These are phyloP conservation scores for Danio aesculapii DNA, from an alignment of 2,797 vertebrate species.

Conservation along the genomic window DNA sequence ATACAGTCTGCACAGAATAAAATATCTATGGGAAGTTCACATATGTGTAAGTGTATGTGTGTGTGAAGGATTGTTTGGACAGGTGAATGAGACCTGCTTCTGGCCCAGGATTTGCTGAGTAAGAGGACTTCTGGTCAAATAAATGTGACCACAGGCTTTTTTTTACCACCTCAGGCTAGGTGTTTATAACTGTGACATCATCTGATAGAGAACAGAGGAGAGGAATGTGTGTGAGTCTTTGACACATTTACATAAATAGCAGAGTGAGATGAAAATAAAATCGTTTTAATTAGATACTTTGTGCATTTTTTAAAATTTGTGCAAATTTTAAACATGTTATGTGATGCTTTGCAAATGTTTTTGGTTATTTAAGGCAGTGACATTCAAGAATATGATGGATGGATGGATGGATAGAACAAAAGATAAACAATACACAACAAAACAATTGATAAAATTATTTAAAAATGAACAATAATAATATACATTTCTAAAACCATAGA, in stretches of 20 bases:
- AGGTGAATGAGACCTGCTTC: conserved; percentile 49
- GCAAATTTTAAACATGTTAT: no score
- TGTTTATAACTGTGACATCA: conserved; percentile 32
- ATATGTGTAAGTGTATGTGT: no score
- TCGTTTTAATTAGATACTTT: neutral
- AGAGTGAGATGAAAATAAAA: neutral
- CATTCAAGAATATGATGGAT: neutral
- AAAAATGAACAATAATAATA: no score
- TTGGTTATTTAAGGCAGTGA: neutral
- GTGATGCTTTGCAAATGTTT: conserved; percentile 12
- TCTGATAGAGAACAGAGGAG: conserved; percentile 9
- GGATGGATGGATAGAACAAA: no score
- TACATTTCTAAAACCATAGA: no score
- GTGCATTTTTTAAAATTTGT: no score
- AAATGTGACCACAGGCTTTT: conserved; percentile 21
- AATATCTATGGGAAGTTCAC: no score
- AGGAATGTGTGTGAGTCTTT: conserved; percentile 13
- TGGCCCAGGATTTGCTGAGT: conserved; percentile 26
- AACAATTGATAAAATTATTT: no score
- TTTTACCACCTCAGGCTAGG: conserved; percentile 12
- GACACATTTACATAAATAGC: conserved; percentile 7
- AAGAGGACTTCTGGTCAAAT: conserved; percentile 39
- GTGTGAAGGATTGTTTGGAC: conserved; percentile 40
- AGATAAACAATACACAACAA: no score
- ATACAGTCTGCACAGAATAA: no score